phyloP scores from a whole-genome alignment of 1,140 invertebrate genomes.

The Bicyclus anynana region DNA sequence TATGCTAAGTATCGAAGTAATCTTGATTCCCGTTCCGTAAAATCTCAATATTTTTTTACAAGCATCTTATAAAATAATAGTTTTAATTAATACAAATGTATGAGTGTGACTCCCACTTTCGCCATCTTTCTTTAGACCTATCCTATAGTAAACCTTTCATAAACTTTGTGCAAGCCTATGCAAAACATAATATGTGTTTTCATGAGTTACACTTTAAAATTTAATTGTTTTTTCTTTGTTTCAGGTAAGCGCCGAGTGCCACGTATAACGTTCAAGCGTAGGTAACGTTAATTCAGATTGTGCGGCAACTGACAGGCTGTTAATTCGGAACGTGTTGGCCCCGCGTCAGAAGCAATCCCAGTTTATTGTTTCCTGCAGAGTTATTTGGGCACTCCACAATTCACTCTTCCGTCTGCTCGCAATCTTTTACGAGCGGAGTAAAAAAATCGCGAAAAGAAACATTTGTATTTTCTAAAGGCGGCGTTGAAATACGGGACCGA shows the following conservation, averaged over 20 bases:
- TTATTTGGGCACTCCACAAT: conserved; percentile 4
- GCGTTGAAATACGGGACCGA: not conserved
- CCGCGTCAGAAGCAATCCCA: conserved; percentile 2
- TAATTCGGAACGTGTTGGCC: conserved; percentile 4
- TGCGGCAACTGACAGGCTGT: conserved; percentile 6
- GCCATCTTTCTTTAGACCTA: too few species aligned
- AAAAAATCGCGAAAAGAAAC: not conserved
- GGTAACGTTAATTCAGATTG: conserved; percentile 2
- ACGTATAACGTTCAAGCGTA: not conserved
- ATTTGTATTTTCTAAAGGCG: not conserved
- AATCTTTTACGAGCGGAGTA: not conserved
- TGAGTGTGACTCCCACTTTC: too few species aligned
- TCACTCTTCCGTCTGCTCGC: not conserved
- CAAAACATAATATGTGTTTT: too few species aligned
- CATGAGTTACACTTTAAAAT: not conserved
- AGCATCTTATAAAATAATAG: too few species aligned
- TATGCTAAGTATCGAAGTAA: too few species aligned
- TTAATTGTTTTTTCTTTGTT: not conserved
- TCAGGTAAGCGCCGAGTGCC: not conserved
- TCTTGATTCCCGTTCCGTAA: too few species aligned
- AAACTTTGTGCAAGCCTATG: too few species aligned
- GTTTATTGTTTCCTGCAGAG: conserved; percentile 4
- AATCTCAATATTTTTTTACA: too few species aligned
- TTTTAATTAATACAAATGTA: too few species aligned
- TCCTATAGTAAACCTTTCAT: too few species aligned